Conservation (phyloP, 2,113 vertebrate genomes). For the Trogon surrucura region DNA sequence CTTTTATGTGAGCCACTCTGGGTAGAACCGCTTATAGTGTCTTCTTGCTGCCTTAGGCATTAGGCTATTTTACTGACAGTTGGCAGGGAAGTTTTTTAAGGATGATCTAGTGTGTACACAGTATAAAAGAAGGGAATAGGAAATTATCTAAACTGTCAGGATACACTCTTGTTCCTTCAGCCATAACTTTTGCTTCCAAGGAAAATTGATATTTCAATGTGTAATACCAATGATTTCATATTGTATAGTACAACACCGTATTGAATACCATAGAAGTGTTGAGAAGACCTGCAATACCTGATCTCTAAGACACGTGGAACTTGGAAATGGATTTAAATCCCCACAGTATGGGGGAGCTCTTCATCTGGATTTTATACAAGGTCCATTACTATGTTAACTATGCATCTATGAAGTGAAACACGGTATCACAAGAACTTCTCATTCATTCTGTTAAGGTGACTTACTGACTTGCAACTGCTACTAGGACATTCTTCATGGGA, state of each 20-base stretch:
- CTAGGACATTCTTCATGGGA: not conserved
- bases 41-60: not conserved
- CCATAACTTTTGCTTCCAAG: not conserved
- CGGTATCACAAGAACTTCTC: not conserved
- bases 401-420: not conserved
- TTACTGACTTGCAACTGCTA: not conserved
- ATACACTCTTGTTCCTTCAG: not conserved
- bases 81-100: not conserved
- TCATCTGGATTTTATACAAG: not conserved
- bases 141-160: not conserved
- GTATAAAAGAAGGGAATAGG: not conserved
- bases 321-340: not conserved
- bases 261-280: not conserved
- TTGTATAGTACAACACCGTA: fast-evolving
- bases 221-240: not conserved
- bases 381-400: not conserved
- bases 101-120: fast-evolving
- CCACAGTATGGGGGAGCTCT: not conserved
- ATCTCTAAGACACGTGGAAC: not conserved
- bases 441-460: not conserved
- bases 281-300: not conserved
- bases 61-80: not conserved
- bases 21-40: not conserved
- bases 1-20: not conserved
- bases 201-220: not conserved